Evolutionary conservation across 2,797 vertebrate genomes (phyloP).

Genomic region (Gephyroberyx darwinii): DNA sequence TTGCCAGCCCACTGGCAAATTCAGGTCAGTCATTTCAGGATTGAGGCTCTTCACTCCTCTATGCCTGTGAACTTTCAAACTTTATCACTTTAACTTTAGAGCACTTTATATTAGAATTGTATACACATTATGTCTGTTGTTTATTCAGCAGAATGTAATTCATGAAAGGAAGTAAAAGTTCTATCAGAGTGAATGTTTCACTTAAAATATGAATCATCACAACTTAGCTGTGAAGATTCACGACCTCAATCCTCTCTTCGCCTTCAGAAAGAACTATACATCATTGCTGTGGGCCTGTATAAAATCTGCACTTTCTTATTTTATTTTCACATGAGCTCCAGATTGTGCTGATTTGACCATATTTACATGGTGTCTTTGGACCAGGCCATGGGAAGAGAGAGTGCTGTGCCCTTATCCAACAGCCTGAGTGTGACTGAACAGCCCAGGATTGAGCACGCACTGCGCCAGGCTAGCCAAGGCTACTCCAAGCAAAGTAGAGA

Average conservation of each 20-base stretch:
- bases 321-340: not conserved
- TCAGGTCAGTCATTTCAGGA: too few species aligned
- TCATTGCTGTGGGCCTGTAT: not conserved
- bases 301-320: not conserved
- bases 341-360: conserved; percentile 9
- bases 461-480: conserved; percentile 55
- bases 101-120: too few species aligned
- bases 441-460: conserved; percentile 77
- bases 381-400: conserved; percentile 72
- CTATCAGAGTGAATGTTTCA: too few species aligned
- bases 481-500: conserved; percentile 59
- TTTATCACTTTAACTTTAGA: too few species aligned
- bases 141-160: too few species aligned
- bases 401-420: conserved; percentile 81
- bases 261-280: conserved; percentile 12
- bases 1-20: not conserved
- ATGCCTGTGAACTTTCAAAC: too few species aligned
- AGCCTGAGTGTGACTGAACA: conserved; percentile 82
- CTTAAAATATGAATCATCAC: too few species aligned
- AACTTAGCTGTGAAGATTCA: too few species aligned
- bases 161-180: too few species aligned
- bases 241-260: not conserved
- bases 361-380: conserved; percentile 40
- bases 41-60: too few species aligned
- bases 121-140: too few species aligned